These are phyloP conservation scores for Meteorus sp. DNA, from an alignment of 1,140 invertebrate genomes.

Conservation along the genomic window DNA sequence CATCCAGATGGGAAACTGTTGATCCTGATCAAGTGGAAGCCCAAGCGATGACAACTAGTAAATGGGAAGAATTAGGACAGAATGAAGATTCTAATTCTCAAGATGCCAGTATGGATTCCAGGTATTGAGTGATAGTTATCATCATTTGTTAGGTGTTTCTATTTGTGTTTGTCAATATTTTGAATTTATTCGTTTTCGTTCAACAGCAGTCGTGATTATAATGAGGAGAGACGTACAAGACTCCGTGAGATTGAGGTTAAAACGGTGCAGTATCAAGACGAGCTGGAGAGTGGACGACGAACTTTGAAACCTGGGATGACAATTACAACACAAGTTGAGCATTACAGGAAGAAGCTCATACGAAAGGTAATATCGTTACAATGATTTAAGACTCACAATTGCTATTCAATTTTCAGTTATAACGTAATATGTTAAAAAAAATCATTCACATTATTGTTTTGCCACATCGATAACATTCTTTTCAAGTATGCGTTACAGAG, in stretches of 20 bases:
- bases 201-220: constrained; percentile 55
- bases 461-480: not conserved
- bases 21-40: constrained; percentile 83
- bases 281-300: constrained; percentile 84
- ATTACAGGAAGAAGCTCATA: constrained; percentile 88
- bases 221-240: constrained; percentile 79
- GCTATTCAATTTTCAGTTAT: no score
- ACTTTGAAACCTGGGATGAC: constrained; percentile 77
- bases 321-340: constrained; percentile 82
- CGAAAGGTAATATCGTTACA: constrained; percentile 65
- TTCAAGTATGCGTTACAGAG: constrained; percentile 39
- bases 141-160: no score
- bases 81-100: constrained; percentile 58
- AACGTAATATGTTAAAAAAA: no score
- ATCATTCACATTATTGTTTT: not conserved
- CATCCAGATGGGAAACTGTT: constrained; percentile 95
- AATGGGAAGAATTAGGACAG: constrained; percentile 78
- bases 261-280: constrained; percentile 94
- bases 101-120: constrained; percentile 56
- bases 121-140: no score
- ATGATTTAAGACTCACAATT: not conserved
- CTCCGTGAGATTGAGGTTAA: constrained; percentile 93
- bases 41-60: constrained; percentile 86
- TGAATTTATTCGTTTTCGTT: not conserved
- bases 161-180: constrained; percentile 23